Conservation (phyloP, 2,888 invertebrate species). For the Prosopocoilus inquinatus region DNA sequence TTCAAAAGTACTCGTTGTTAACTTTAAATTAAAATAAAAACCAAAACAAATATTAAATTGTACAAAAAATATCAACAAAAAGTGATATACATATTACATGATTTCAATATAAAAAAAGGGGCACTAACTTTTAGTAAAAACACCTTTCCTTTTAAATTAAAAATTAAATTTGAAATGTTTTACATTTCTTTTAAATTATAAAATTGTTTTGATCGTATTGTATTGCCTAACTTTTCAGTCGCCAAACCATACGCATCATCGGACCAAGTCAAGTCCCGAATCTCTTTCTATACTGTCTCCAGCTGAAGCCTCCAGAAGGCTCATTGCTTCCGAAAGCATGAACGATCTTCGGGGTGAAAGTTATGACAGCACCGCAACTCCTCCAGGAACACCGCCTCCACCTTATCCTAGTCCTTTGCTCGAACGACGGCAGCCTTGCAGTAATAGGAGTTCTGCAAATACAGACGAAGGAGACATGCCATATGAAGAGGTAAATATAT, state of each 20-base stretch:
- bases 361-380: constrained; percentile 57
- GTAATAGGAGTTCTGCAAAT: constrained; percentile 31
- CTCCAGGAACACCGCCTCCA: constrained; percentile 86
- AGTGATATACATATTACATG: too few species aligned
- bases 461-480: constrained; percentile 35
- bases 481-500: constrained; percentile 32
- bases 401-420: constrained; percentile 63
- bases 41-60: too few species aligned
- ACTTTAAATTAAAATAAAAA: too few species aligned
- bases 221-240: constrained; percentile 37
- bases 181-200: too few species aligned
- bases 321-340: constrained; percentile 62
- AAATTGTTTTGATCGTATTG: too few species aligned
- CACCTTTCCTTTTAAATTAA: too few species aligned
- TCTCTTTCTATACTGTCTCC: constrained; percentile 49
- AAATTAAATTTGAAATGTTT: too few species aligned
- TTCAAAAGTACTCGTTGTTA: too few species aligned
- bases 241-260: constrained; percentile 56
- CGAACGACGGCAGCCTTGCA: constrained; percentile 32
- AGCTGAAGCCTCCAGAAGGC: constrained; percentile 50
- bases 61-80: too few species aligned
- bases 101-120: too few species aligned
- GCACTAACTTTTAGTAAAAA: too few species aligned
- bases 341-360: constrained; percentile 54
- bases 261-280: constrained; percentile 66